Evolutionary conservation across 2,888 invertebrate species (phyloP).

Genomic region (Flabesymbios commensalis): DNA sequence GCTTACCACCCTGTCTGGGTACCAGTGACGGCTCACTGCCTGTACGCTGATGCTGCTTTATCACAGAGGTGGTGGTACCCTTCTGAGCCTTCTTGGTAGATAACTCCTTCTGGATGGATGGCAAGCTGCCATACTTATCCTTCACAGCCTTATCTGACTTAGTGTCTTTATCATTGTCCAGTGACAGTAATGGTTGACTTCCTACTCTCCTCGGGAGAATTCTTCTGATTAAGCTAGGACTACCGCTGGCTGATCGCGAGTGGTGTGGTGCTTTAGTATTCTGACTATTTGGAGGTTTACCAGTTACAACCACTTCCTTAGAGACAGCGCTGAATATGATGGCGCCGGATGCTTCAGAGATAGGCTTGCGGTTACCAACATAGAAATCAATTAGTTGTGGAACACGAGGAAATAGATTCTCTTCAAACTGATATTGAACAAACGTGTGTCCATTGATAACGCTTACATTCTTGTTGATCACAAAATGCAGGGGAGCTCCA

Average conservation of each 20-base stretch:
- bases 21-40: slow-evolving; percentile 24
- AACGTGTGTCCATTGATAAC: slow-evolving; percentile 36
- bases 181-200: slow-evolving; percentile 49
- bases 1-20: slow-evolving; percentile 16
- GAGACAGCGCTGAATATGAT: slow-evolving; percentile 67
- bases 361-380: slow-evolving; percentile 85
- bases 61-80: too few relatives aligned
- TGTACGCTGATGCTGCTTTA: too few relatives aligned
- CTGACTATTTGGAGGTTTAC: too few relatives aligned
- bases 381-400: slow-evolving; percentile 92
- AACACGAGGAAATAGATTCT: slow-evolving; percentile 89
- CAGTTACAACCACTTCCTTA: too few relatives aligned
- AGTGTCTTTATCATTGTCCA: slow-evolving; percentile 28
- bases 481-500: slow-evolving; percentile 83
- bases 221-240: not conserved
- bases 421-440: slow-evolving; percentile 91
- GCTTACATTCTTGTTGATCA: slow-evolving; percentile 72
- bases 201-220: slow-evolving; percentile 45
- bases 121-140: not conserved
- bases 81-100: too few relatives aligned
- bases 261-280: too few relatives aligned
- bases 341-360: slow-evolving; percentile 86
- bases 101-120: too few relatives aligned
- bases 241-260: too few relatives aligned
- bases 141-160: not conserved